phyloP scores from a whole-genome alignment of 2,888 invertebrate species.

The Pristionchus maxplancki region DNA sequence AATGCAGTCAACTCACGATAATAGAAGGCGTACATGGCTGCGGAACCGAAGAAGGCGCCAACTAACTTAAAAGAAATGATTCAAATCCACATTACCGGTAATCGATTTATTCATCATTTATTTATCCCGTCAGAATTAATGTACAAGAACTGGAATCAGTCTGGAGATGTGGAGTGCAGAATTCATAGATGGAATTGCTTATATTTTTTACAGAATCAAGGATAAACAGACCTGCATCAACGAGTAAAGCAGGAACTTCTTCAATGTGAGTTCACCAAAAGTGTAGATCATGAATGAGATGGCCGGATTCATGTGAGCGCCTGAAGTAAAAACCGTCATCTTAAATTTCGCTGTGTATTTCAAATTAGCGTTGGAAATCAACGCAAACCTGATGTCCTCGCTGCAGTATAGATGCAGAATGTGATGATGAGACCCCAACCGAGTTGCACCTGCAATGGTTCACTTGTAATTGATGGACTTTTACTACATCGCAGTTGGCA shows the following conservation, averaged over 20 bases:
- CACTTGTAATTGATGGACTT: no score
- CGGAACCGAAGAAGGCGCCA: constrained; percentile 68
- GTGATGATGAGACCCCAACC: constrained; percentile 69
- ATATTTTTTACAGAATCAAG: no score
- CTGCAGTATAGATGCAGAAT: constrained; percentile 61
- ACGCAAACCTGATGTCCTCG: constrained; percentile 59
- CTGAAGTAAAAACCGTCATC: constrained; percentile 30
- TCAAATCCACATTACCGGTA: no score
- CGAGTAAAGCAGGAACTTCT: constrained; percentile 56
- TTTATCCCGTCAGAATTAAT: no score
- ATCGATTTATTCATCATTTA: no score
- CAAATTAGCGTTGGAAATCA: no score
- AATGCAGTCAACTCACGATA: constrained; percentile 56
- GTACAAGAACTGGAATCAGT: no score
- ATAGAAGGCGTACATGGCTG: constrained; percentile 67
- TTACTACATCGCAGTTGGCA: no score
- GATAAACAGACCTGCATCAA: constrained; percentile 54
- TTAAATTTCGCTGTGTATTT: background rate
- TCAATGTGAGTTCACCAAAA: constrained; percentile 63
- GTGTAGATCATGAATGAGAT: constrained; percentile 66
- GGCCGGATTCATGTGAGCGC: constrained; percentile 70
- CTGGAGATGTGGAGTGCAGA: no score
- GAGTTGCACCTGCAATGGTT: constrained; percentile 56
- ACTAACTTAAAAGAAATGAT: constrained; percentile 33
- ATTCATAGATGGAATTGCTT: no score